Base-by-base conservation (phyloP, 2,888 invertebrate species). In the Lasioglossum pauxillum region DNA sequence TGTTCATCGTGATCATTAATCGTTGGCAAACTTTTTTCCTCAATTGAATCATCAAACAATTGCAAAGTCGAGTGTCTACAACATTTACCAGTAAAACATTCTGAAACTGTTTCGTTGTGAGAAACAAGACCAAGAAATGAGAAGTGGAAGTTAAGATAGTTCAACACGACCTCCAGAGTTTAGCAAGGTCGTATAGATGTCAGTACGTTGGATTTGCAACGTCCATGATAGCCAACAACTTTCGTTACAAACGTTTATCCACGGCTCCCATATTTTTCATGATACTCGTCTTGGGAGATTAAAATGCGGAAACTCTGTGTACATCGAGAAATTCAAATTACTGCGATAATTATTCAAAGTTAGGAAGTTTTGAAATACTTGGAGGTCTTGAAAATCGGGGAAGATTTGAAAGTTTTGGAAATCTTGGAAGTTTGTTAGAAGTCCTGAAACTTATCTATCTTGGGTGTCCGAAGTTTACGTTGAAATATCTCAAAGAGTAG, bases 281-380 rank as follows among this genome's bases (percentile, higher is more conserved):
- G 67, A 35, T 69, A 10, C 31, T 35, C 19, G 67, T 69, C 67
- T 35, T 19, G 23, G 8, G 35, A 35, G 67, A 69, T 69, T 69
- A 69, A 38, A 69, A 35, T 10, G 23, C 2, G 10, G 35, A 4
- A 57, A 69, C 35, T 10, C 35, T 69, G 67, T 69, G 23, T 38
- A 69, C 23, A 69, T 69, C 23, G 67, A 38, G 67, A 35, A 35
- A 69, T 69, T 69, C 67, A 69, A 38, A 69, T 69, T 35, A 69
- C 67, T 38, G 19, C 67, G 23, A 35, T 69, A 69, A 75, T 75
- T 75, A 75, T 75, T 75, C 75, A 53, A 69, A 69, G 67, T 69
- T 69, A 38, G 7, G 35, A 69, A 69, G 67, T 69, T 69, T 23
- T 69, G 23, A 69, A 69, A 69, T 16, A 35, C 67, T 38, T 35